Evolutionary conservation across 2,113 vertebrate genomes (phyloP).

Genomic region (Plestiodon gilberti): DNA sequence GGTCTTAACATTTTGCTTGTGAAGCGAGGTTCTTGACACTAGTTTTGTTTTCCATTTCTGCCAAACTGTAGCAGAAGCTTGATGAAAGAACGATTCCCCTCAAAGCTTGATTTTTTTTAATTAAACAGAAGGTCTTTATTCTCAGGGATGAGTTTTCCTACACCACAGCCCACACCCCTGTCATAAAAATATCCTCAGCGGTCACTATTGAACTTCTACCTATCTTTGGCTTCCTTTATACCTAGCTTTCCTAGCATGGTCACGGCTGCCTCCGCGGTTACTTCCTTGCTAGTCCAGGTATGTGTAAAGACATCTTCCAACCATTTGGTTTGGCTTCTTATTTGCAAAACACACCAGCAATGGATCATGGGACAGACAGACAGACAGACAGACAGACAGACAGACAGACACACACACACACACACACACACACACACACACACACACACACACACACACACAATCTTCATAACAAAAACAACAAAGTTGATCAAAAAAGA

Average conservation of each 20-base stretch:
- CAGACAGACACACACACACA: too few species aligned
- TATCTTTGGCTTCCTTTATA: neutral
- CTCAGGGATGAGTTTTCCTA: neutral
- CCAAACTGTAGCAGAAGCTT: neutral
- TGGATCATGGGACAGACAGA: too few species aligned
- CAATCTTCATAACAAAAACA: too few species aligned
- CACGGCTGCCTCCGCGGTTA: neutral
- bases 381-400: too few species aligned
- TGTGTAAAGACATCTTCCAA: neutral
- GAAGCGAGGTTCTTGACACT: neutral
- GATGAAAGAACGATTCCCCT: neutral
- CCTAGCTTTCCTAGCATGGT: neutral
- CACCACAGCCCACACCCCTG: neutral
- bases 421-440: too few species aligned
- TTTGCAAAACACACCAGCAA: neutral
- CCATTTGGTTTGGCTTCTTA: neutral
- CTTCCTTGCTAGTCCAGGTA: neutral
- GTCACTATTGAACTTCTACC: neutral
- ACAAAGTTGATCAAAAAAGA: too few species aligned
- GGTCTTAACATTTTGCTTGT: neutral
- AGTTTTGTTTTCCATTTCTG: neutral
- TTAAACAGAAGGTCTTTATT: neutral
- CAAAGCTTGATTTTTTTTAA: neutral
- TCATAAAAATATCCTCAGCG: neutral
- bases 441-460: too few species aligned